Base-by-base conservation (phyloP, 2,797 vertebrate species). In the Halcyon leucocephala region DNA sequence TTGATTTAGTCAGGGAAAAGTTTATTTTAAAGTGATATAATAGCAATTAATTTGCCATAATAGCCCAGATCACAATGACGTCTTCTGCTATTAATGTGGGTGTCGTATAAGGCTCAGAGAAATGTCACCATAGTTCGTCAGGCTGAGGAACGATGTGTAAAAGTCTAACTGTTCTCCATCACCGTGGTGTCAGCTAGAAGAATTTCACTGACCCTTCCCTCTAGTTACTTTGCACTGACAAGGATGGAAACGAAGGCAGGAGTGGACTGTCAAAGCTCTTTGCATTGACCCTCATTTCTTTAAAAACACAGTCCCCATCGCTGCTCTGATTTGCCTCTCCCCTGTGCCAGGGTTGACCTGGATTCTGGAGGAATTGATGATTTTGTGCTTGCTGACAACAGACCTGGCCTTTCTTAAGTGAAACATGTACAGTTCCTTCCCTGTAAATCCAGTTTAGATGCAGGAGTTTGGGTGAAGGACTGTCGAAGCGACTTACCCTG, bases 21-120 rank as follows among this genome's bases (percentile, higher is more conserved):
- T 87, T 96, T 93, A 37, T 70, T 79, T 78, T 79, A 90, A 94
- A 95, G 69, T 58, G 74, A 78, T 79, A 11, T 4, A 42, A 71
- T 77, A 54, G 77, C 24, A 57, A 71, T 79, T 61, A 76, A 65
- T 24, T 92, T 15, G 2, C 35, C 1, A 1, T 82, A 73, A 57
- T n/a, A 94, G 62, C n/a, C 33, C 41, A 55, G 61, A 64, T 85
- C 65, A 20, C 48, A 42, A 9, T 71, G 72, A 76, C 20, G 11
- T 76, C 61, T 70, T 72, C 83, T 89, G 87, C 83, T 94, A 25
- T 88, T 94, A 93, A 88, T 10, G 61, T 1, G 2, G 79, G 33
- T 57, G 71, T 76, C 82, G 19, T 16, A 25, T 48, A 62, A 1
- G 2, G 46, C 69, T 82, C 69, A 19, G 39, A 95, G 84, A 93